Conservation (phyloP, 2,113 vertebrate species). For the Micromys minutus region DNA sequence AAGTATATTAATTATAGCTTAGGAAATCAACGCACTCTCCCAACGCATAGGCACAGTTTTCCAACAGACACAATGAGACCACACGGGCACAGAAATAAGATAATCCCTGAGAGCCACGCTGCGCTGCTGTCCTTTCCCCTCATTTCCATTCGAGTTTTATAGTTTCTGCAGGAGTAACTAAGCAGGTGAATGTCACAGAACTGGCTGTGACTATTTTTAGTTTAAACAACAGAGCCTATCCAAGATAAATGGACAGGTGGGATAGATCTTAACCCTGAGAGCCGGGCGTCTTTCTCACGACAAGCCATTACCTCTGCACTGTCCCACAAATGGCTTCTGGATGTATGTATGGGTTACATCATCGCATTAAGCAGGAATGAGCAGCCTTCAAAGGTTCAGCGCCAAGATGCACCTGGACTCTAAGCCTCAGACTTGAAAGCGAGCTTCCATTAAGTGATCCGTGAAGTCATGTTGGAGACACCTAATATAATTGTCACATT, state of each 20-base stretch:
- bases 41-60: constrained; percentile 34
- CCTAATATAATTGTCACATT: constrained; percentile 32
- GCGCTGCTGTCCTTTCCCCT: constrained; percentile 50
- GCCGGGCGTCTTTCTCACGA: constrained; percentile 31
- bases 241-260: constrained; percentile 47
- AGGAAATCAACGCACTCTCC: constrained; percentile 44
- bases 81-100: constrained; percentile 51
- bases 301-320: constrained; percentile 1
- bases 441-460: constrained; percentile 48
- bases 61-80: not conserved
- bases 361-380: constrained; percentile 53
- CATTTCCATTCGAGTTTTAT: constrained; percentile 47
- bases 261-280: constrained; percentile 58
- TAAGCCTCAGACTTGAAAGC: constrained; percentile 62
- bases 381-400: constrained; percentile 61
- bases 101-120: constrained; percentile 23
- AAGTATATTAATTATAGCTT: constrained; percentile 65
- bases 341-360: constrained; percentile 51
- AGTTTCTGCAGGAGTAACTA: constrained; percentile 66
- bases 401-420: constrained; percentile 54
- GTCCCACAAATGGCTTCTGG: constrained; percentile 61
- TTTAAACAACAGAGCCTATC: constrained; percentile 68
- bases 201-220: constrained; percentile 64
- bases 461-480: not conserved
- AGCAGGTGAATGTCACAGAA: constrained; percentile 69